Evolutionary conservation across 2,888 invertebrate genomes (phyloP), one percentile per base, ranked within the genome.

Genomic region (Caenorhabditis sp.): DNA sequence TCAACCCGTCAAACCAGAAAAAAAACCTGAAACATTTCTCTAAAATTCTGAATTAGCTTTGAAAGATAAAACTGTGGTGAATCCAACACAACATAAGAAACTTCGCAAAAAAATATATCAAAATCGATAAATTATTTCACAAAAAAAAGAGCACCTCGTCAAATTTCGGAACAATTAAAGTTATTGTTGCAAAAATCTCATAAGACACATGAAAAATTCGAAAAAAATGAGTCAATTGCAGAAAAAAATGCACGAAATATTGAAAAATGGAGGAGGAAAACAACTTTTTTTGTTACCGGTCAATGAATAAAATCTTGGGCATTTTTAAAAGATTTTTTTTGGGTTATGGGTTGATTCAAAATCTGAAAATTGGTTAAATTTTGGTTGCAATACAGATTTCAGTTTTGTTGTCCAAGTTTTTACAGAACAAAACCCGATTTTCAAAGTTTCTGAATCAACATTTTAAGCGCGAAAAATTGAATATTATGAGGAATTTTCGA

Each of bases 401-500:
- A n/a, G n/a, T n/a, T n/a, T n/a, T n/a, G n/a, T n/a, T n/a, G n/a
- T n/a, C n/a, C n/a, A n/a, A n/a, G n/a, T n/a, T n/a, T n/a, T n/a
- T n/a, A n/a, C n/a, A n/a, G n/a, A n/a, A n/a, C n/a, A n/a, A n/a
- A n/a, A n/a, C n/a, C n/a, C n/a, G n/a, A n/a, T n/a, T n/a, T n/a
- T n/a, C n/a, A n/a, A n/a, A n/a, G n/a, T n/a, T n/a, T n/a, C n/a
- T n/a, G n/a, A n/a, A n/a, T n/a, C n/a, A n/a, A n/a, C n/a, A n/a
- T n/a, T n/a, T n/a, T n/a, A n/a, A 31, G 31, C 31, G 31, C 5
- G 31, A 31, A 31, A 31, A n/a, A n/a, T n/a, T 31, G 31, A 31
- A 31, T 31, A 31, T 31, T 31, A 53, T 53, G 53, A 53, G 19
- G 21, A 53, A 53, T 53, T 53, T 53, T 53, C 53, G 53, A 53